Evolutionary conservation across 2,888 invertebrate species (phyloP).

Genomic region (Leptinotarsa peninsularis): DNA sequence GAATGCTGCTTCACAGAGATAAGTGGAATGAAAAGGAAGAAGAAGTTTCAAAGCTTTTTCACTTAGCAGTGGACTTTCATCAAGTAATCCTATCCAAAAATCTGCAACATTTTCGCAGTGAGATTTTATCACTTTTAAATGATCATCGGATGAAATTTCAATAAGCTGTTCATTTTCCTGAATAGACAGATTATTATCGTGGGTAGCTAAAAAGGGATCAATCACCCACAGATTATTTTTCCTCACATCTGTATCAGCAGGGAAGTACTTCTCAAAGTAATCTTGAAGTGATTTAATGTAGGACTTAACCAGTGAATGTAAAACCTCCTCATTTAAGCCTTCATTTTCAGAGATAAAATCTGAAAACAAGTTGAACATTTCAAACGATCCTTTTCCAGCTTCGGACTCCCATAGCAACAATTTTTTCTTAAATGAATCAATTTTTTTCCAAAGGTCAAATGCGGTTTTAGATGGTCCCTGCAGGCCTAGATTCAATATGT

Average conservation of each 20-base stretch:
- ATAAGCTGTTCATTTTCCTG: slow-evolving; percentile 18
- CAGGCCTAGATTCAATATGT: slow-evolving; percentile 24
- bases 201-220: slow-evolving; percentile 21
- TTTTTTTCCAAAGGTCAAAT: slow-evolving; percentile 22
- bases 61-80: slow-evolving; percentile 16
- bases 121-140: too few species aligned
- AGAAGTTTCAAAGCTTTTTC: background rate
- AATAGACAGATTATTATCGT: slow-evolving; percentile 23
- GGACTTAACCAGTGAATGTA: too few species aligned
- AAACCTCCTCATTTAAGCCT: too few species aligned
- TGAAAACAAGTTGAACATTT: too few species aligned
- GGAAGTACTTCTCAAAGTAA: too few species aligned
- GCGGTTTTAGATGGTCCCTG: slow-evolving; percentile 16
- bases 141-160: too few species aligned
- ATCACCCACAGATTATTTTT: slow-evolving; percentile 4
- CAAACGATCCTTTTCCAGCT: too few species aligned
- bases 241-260: slow-evolving; percentile 13
- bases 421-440: slow-evolving; percentile 23
- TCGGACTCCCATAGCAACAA: slow-evolving; percentile 3
- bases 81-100: slow-evolving; percentile 24
- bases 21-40: slow-evolving; percentile 16
- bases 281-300: too few species aligned
- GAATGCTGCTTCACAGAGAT: background rate
- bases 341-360: too few species aligned
- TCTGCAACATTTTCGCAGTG: slow-evolving; percentile 15